phyloP scores from a whole-genome alignment of 2,797 vertebrate genomes.

The Poecilia wingei region DNA sequence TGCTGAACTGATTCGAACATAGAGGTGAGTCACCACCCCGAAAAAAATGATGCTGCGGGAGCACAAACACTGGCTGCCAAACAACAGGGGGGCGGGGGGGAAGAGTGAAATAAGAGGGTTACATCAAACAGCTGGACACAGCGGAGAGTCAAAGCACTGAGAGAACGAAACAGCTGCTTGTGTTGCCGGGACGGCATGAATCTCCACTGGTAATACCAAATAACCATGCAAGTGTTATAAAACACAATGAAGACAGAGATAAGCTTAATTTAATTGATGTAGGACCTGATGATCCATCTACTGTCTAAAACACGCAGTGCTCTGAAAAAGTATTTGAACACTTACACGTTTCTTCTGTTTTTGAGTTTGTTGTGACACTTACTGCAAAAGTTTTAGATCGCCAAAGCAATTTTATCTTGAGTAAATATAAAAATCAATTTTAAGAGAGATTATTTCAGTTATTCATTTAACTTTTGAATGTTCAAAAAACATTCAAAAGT shows the following conservation, averaged over 20 bases:
- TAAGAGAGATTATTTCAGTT: not conserved
- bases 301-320: not conserved
- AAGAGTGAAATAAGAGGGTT: slow-evolving; percentile 25
- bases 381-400: not conserved
- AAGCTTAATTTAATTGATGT: not conserved
- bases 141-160: not conserved
- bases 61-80: slow-evolving; percentile 53
- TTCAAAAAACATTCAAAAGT: no score
- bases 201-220: not conserved
- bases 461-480: not conserved
- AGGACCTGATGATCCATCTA: not conserved
- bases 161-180: not conserved
- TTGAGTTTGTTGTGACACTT: not conserved
- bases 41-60: slow-evolving; percentile 50
- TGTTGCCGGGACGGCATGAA: not conserved
- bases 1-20: slow-evolving; percentile 59
- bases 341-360: not conserved
- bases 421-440: not conserved
- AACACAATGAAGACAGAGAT: not conserved
- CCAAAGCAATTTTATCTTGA: not conserved
- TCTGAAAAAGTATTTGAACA: not conserved
- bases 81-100: slow-evolving; percentile 11
- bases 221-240: not conserved
- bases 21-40: slow-evolving; percentile 37
- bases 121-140: slow-evolving; percentile 50